Evolutionary conservation across 2,113 vertebrate species (phyloP), one percentile per base, ranked within the genome.

Genomic region (Hipposideros armiger): DNA sequence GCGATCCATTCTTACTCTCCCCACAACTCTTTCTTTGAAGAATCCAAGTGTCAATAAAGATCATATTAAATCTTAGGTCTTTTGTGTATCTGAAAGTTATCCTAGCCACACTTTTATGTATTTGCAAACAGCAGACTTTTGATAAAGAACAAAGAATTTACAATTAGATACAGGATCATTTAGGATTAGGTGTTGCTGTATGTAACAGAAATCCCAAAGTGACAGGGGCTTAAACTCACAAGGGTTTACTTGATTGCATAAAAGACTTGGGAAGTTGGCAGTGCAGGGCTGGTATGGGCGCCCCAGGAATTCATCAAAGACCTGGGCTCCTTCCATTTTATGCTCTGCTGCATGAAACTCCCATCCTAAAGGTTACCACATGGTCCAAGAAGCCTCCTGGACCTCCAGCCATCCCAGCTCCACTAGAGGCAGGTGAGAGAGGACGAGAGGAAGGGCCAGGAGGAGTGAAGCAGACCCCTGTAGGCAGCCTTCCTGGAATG

Each of bases 31-130:
- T 88, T 89, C 77, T 91, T 64, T 76, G 58, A 54, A 88, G 54
- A 95, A 72, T 20, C 81, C n/a, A 20, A 74, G 45, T 40, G 32
- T 76, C 87, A 77, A 42, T 54, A 90, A 93, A 47, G 42, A 91
- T 70, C 60, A 26, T 62, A 87, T 73, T 94, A 67, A 64, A 67
- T 73, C 58, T 81, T 54, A 58, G 45, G 15, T 74, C 52, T 89
- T 93, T 72, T 86, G 28, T 91, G 66, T 47, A 40, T 89, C 78
- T 93, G 67, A 89, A 93, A 20, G n/a, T 70, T 87, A 85, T 67
- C 58, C 22, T 66, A 67, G 77, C 32, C 40, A 60, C 42, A 54
- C 19, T 67, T 90, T 90, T 69, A 77, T 7, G 4, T 83, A 60
- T 85, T 95, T 95, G 28, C 73, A 82, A 62, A 93, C 54, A 67